phyloP scores from a whole-genome alignment of 1,140 invertebrate genomes.

The Ostrea edulis region DNA sequence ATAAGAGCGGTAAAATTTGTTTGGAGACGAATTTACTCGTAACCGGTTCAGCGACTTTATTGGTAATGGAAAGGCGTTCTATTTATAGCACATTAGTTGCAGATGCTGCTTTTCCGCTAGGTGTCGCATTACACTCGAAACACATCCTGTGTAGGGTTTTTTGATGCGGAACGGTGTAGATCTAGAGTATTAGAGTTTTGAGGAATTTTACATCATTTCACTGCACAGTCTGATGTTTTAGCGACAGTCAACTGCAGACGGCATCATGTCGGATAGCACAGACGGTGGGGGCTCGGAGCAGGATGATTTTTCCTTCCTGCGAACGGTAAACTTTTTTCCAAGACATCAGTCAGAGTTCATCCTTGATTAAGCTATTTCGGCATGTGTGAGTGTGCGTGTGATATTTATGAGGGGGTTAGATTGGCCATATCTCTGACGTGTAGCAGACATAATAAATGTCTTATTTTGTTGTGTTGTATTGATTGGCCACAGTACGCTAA shows the following conservation, averaged over 20 bases:
- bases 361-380: conserved; percentile 12
- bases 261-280: conserved; percentile 68
- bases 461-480: background rate
- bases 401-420: background rate
- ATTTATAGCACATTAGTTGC: conserved; percentile 31
- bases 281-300: conserved; percentile 70
- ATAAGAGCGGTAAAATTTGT: background rate
- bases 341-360: conserved; percentile 11
- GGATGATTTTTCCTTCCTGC: conserved; percentile 71
- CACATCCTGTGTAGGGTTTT: background rate
- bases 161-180: background rate
- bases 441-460: background rate
- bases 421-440: background rate
- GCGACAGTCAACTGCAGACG: conserved; percentile 6
- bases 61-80: background rate
- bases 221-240: conserved; percentile 21
- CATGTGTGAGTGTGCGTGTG: conserved; percentile 7
- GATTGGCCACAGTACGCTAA: conserved; percentile 13
- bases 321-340: conserved; percentile 65
- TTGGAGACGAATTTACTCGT: background rate
- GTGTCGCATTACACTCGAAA: conserved; percentile 21
- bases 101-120: conserved; percentile 22
- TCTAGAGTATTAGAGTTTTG: background rate
- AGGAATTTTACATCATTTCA: conserved; percentile 34
- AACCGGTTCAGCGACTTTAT: background rate